These are phyloP conservation scores for Xylophagus ater DNA, from an alignment of 2,888 invertebrate genomes.

Conservation along the genomic window DNA sequence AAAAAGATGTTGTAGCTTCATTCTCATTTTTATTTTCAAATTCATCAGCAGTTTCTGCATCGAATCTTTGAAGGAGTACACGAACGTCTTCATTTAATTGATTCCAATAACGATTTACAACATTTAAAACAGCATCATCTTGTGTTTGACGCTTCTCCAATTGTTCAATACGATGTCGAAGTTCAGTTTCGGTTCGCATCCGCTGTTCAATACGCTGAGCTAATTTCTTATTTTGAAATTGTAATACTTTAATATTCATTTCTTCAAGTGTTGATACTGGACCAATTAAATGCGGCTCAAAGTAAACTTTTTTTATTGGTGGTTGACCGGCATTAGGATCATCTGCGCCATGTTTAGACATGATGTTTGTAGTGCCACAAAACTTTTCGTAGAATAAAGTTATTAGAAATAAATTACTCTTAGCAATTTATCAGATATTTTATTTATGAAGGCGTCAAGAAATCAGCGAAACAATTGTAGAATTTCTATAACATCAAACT, in stretches of 20 bases:
- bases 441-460: no score
- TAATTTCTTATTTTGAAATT: constrained; percentile 94
- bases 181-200: constrained; percentile 75
- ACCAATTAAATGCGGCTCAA: constrained; percentile 88
- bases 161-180: constrained; percentile 85
- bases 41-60: constrained; percentile 95
- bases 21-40: constrained; percentile 93
- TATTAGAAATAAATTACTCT: no score
- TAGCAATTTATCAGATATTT: no score
- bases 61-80: constrained; percentile 86
- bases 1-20: constrained; percentile 90
- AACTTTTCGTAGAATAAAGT: no score
- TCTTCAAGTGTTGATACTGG: constrained; percentile 90
- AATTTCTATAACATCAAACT: no score
- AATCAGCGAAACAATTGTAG: no score
- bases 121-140: constrained; percentile 95
- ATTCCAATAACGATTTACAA: constrained; percentile 96
- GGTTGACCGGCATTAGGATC: constrained; percentile 58
- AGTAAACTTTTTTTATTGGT: constrained; percentile 83
- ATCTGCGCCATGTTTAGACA: no score
- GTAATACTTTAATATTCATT: constrained; percentile 93
- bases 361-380: no score
- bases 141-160: constrained; percentile 89
- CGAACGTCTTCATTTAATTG: constrained; percentile 94
- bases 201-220: constrained; percentile 88